Evolutionary conservation across 2,797 vertebrate species (phyloP).

Genomic region (Cyclura pinguis): DNA sequence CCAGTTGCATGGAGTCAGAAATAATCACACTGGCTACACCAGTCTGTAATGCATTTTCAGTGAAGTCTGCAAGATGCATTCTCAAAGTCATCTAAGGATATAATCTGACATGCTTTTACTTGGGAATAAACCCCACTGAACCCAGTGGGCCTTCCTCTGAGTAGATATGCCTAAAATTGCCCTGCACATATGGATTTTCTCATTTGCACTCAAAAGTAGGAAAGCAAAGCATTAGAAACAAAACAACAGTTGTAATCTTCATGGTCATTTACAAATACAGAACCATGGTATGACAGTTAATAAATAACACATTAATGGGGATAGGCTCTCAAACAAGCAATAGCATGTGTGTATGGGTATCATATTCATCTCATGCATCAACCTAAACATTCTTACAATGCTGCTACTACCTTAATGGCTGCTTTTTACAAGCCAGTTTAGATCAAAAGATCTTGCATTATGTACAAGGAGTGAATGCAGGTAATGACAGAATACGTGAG

Average conservation of each 20-base stretch:
- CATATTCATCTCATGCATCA: background rate
- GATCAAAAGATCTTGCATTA: background rate
- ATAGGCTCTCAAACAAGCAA: background rate
- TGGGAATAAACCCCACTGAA: too few species aligned
- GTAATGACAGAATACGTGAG: background rate
- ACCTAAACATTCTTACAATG: background rate
- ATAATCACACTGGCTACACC: background rate
- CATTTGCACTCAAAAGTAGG: background rate
- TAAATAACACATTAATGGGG: background rate
- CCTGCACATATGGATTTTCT: background rate
- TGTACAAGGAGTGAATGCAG: background rate
- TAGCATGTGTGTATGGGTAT: background rate
- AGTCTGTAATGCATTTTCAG: background rate
- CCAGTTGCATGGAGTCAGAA: background rate
- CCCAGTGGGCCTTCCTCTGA: too few species aligned
- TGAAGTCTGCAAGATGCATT: background rate
- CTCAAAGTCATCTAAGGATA: background rate
- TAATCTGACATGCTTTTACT: background rate
- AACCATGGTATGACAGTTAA: background rate
- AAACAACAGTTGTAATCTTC: background rate
- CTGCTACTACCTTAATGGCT: background rate
- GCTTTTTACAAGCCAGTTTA: background rate
- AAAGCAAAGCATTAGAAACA: background rate
- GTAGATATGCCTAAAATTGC: too few species aligned
- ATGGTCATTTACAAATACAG: too few species aligned